Base-by-base conservation (phyloP, 2,797 vertebrate genomes). In the Pipistrellus nathusii region DNA sequence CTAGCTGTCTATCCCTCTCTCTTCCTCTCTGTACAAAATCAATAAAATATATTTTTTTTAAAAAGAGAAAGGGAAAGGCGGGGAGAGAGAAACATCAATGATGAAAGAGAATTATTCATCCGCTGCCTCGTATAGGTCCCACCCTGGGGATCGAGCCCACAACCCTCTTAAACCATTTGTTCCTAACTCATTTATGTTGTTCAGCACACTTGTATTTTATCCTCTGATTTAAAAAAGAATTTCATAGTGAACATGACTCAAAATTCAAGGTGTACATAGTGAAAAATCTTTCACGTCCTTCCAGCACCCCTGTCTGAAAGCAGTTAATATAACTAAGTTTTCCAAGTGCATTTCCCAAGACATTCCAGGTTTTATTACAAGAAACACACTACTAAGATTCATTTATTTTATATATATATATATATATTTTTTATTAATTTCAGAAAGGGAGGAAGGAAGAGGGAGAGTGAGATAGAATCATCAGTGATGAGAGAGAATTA, bases 291-390 rank as follows among this genome's bases (percentile, higher is more conserved):
- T 27, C 23, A 48, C n/a, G 12, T 20, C 23, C 48, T 57, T 7
- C 21, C 41, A 71, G 57, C 9, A 51, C 30, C 5, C 4, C 27
- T 81, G 46, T 73, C 32, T 82, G 69, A 72, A 72, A 91, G 35
- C 30, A 77, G 13, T 73, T 25, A 46, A 38, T 14, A 5, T 53
- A 73, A 93, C 38, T 38, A 30, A 23, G 62, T 86, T 78, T 95
- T 41, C 69, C n/a, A 53, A 68, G 8, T 53, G n/a, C 46, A 64
- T 35, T 94, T 91, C 41, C 90, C 66, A 62, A 84, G 55, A 35
- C 59, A 62, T 15, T 41, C 66, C 35, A 78, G 55, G 30, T 78
- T 83, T 93, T 93, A 66, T 69, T 75, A 35, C 35, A 72, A 86
- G n/a, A 44, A 48, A 69, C 35, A 83, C 1, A 18, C 2, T 46